A percentile compares a stretch with the other conserved stretches of the same genome.
Conservation (phyloP, 2,888 invertebrate species). For the Phytoseiulus persimilis region DNA sequence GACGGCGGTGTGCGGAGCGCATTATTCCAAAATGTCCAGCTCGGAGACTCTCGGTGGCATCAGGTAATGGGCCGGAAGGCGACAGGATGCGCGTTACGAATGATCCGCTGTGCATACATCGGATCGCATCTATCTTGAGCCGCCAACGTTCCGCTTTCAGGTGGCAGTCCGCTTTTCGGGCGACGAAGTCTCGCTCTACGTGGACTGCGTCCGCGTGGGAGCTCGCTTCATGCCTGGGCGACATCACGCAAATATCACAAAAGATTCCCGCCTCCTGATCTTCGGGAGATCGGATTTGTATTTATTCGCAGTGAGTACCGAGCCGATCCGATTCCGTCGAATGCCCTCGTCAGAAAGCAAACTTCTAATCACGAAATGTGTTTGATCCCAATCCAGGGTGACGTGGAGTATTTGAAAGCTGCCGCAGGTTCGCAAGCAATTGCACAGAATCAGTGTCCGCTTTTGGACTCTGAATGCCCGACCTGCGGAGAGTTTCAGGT, state of each 20-base stretch:
- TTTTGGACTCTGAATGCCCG: not conserved
- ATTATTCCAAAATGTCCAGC: not conserved
- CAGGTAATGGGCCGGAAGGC: not conserved
- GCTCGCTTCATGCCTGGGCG: not conserved
- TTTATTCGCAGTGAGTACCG: not conserved
- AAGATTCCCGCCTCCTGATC: not conserved
- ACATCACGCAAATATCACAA: not conserved
- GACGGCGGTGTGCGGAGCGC: not conserved
- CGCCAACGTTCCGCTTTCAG: not conserved
- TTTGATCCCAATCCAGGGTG: not conserved
- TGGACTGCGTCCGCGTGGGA: conserved; percentile 10
- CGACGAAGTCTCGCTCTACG: conserved; percentile 9
- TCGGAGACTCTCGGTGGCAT: not conserved
- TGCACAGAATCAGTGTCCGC: not conserved
- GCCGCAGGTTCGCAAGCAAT: not conserved
- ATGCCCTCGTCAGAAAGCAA: not conserved
- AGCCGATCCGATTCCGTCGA: not conserved
- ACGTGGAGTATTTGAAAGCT: not conserved
- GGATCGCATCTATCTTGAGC: not conserved
- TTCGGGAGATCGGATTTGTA: not conserved
- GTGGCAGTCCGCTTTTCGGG: conserved; percentile 18
- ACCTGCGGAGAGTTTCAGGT: not conserved
- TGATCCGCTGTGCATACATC: too few relatives aligned
- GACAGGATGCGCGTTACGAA: too few relatives aligned
- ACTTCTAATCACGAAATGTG: not conserved